A percentile compares a stretch with the other conserved stretches of the same genome.
Evolutionary conservation across 2,888 invertebrate species (phyloP).

Genomic region (Sepiola atlantica): DNA sequence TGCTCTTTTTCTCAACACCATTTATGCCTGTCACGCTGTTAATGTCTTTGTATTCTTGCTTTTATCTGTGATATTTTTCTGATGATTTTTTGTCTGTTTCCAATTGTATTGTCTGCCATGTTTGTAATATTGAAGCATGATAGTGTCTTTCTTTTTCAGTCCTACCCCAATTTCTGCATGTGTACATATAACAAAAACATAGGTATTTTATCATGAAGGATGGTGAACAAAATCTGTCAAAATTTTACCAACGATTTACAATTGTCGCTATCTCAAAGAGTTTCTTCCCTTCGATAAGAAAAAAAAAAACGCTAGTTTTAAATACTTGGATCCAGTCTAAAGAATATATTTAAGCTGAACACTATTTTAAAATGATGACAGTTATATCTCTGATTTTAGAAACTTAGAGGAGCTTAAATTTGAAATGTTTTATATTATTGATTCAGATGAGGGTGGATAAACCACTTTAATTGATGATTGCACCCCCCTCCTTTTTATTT

Average conservation of each 20-base stretch:
- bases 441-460: no score
- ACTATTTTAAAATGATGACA: no score
- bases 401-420: no score
- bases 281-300: background rate
- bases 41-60: background rate
- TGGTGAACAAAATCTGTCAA: background rate
- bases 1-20: background rate
- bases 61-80: background rate
- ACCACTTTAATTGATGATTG: no score
- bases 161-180: constrained; percentile 32
- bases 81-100: background rate
- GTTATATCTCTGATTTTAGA: no score
- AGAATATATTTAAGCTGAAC: no score
- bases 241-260: background rate
- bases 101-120: background rate
- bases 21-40: background rate
- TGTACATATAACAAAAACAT: background rate
- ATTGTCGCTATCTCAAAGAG: background rate
- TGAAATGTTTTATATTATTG: no score
- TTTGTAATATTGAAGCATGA: background rate
- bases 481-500: no score
- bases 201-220: background rate
- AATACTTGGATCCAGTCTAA: background rate
- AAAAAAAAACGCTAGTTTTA: background rate
- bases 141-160: background rate